phyloP scores from a whole-genome alignment of 2,113 vertebrate species.

The Pterocles burchelli region DNA sequence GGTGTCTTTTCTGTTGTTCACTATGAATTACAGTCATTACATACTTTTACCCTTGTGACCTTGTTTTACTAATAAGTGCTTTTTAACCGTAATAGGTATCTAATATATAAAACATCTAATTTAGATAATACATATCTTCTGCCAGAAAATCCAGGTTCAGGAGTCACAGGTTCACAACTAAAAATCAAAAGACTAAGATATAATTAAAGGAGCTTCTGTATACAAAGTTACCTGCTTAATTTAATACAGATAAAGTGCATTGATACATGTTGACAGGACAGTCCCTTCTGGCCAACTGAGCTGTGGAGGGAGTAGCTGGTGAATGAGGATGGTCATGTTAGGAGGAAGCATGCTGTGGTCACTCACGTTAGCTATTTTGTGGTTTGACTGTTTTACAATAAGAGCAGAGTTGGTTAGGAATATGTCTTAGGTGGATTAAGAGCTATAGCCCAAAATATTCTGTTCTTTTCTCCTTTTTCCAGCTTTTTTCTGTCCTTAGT shows the following conservation, averaged over 20 bases:
- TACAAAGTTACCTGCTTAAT: not conserved
- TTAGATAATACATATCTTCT: not conserved
- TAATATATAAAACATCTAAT: not conserved
- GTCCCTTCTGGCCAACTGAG: not conserved
- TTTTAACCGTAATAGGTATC: not conserved
- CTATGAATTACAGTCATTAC: not conserved
- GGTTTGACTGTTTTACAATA: not conserved
- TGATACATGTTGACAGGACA: not conserved
- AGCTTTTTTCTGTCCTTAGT: not conserved
- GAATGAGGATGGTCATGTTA: not conserved
- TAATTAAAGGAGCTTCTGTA: not conserved
- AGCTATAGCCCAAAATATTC: not conserved
- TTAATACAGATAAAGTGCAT: not conserved
- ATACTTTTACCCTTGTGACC: not conserved
- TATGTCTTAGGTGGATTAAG: not conserved
- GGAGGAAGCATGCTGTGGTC: not conserved
- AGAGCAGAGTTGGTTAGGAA: not conserved
- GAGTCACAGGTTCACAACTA: not conserved
- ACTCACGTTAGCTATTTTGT: not conserved
- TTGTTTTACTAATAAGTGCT: conserved; percentile 13
- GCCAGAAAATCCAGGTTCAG: not conserved
- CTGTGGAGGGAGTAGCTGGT: not conserved
- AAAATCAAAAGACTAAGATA: not conserved
- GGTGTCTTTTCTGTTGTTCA: not conserved
- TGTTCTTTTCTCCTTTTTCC: not conserved